Base-by-base conservation (phyloP, 2,797 vertebrate genomes). In the Tadarida brasiliensis region DNA sequence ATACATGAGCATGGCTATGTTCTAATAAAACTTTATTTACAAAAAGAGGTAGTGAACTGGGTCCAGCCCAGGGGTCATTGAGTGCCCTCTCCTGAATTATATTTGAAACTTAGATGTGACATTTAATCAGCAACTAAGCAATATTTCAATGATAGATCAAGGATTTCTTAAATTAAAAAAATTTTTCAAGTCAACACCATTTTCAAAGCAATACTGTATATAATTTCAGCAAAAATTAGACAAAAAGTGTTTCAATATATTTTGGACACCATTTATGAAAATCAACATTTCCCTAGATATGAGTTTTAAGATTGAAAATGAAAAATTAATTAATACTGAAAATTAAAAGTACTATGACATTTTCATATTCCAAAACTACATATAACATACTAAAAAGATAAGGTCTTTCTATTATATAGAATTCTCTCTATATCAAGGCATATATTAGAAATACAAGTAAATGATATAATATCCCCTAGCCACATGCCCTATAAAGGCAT, bases 211-310 rank as follows among this genome's bases (percentile, higher is more conserved):
- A 33, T 68, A 35, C 17, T 80, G 14, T 81, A 83, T 78, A 56
- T 49, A 85, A 59, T 63, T 85, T 63, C 74, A 85, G 28, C 10
- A 85, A 94, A 83, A 80, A 74, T 44, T 85, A 89, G 33, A 57
- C 61, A 57, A 87, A 87, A 84, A 85, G 30, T 54, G 8, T 65
- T 83, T 81, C 20, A 89, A 78, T 57, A 63, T 84, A 85, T 74
- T 84, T 88, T 87, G 19, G 73, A 82, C 20, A 63, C 26, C 26
- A 76, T 65, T 93, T 78, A 82, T 63, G 35, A 73, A 96, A 91
- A 83, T 67, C 30, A 86, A 70, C 39, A 89, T 5, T 70, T 24
- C 20, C 88, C n/a, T 85, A 73, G 4, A 77, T 68, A 47, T 61
- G 19, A 74, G 5, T 63, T 85, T 95, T 63, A 85, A 49, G 47